Evolutionary conservation across 1,140 invertebrate genomes (phyloP).

Genomic region (Brachionus rotundiformis): DNA sequence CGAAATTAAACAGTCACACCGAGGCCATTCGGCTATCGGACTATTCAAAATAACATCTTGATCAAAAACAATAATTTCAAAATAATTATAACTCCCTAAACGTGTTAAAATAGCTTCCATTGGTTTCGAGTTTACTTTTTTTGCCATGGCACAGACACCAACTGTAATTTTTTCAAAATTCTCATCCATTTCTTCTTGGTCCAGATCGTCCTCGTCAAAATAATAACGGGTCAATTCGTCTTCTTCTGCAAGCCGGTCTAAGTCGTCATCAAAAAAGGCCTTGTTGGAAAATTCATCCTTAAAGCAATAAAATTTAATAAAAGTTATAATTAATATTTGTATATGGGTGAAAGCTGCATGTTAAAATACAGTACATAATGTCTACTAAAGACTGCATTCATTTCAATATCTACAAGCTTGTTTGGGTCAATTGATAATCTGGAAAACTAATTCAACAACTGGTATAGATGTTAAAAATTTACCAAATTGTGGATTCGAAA

Average conservation of each 20-base stretch:
- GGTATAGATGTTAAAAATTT: background rate
- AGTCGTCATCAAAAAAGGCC: conserved; percentile 27
- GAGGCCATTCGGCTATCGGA: conserved; percentile 95
- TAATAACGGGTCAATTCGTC: background rate
- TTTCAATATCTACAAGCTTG: conserved; percentile 11
- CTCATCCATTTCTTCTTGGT: conserved; percentile 16
- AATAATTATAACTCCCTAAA: conserved; percentile 79
- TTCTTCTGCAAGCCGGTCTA: conserved; percentile 14
- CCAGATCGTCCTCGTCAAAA: background rate
- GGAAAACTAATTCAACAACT: background rate
- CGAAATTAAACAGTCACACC: conserved; percentile 94
- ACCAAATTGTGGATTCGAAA: background rate
- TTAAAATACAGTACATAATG: conserved; percentile 21
- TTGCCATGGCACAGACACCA: conserved; percentile 96
- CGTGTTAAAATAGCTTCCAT: conserved; percentile 96
- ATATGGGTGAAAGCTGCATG: background rate
- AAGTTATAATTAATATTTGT: background rate
- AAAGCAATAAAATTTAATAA: background rate
- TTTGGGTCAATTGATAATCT: background rate
- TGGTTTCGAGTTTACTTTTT: conserved; percentile 95
- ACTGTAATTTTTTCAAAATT: conserved; percentile 71
- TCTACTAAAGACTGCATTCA: conserved; percentile 1
- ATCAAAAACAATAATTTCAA: conserved; percentile 53
- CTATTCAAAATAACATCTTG: conserved; percentile 69
- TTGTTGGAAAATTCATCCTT: background rate